phyloP scores from a whole-genome alignment of 1,140 invertebrate genomes.

The Apis dorsata region DNA sequence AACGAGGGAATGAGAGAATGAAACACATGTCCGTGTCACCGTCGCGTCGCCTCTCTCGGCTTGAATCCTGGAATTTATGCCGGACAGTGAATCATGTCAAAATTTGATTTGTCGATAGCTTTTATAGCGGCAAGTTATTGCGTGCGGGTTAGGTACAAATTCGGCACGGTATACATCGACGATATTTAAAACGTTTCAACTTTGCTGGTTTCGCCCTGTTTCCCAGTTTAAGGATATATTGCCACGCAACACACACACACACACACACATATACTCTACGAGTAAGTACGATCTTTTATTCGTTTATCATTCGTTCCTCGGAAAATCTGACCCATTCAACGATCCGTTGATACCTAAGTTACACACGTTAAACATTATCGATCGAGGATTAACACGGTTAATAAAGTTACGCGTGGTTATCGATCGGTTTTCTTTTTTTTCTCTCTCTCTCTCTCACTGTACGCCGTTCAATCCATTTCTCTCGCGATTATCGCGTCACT shows the following conservation, averaged over 20 bases:
- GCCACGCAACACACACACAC: rapidly evolving
- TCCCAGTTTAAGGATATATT: conserved; percentile 2
- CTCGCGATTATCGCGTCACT: no score
- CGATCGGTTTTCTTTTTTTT: no score
- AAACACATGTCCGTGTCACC: conserved; percentile 79
- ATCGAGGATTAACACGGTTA: no score
- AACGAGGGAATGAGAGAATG: conserved; percentile 64
- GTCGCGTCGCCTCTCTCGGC: conserved; percentile 72
- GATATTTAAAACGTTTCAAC: conserved; percentile 64
- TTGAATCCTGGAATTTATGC: conserved; percentile 78
- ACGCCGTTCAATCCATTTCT: no score
- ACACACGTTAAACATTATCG: no score
- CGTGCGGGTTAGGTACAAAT: conserved; percentile 78
- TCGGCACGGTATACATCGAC: conserved; percentile 68
- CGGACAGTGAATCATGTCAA: conserved; percentile 80
- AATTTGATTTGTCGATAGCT: conserved; percentile 81
- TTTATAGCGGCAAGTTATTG: conserved; percentile 81
- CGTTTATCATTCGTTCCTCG: no score
- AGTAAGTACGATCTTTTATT: neutral
- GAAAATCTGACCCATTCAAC: no score
- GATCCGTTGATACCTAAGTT: no score
- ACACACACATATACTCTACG: neutral
- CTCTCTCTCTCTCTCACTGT: no score
- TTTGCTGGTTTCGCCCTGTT: conserved; percentile 59
- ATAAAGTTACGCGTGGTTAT: no score